phyloP scores from a whole-genome alignment of 2,888 invertebrate species.

The Margaritifera margaritifera region DNA sequence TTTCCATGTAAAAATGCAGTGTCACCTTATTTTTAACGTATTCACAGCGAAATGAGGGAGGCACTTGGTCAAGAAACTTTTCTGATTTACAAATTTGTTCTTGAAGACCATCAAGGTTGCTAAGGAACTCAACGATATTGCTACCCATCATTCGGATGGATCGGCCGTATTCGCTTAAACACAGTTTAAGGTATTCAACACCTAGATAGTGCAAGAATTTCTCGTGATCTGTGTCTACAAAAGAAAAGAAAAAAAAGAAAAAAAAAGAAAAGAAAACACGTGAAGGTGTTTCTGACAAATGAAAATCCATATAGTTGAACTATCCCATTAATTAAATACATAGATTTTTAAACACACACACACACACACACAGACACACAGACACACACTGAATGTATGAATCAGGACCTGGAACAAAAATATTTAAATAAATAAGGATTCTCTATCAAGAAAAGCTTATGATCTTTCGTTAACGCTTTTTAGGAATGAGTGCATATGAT shows the following conservation, averaged over 20 bases:
- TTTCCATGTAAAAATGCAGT: slow-evolving; percentile 96
- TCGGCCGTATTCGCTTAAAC: slow-evolving; percentile 97
- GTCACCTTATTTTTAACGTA: slow-evolving; percentile 70
- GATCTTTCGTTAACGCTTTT: too few species aligned
- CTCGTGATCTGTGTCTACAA: slow-evolving; percentile 66
- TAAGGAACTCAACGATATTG: slow-evolving; percentile 92
- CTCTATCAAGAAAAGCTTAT: too few species aligned
- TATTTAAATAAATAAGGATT: too few species aligned
- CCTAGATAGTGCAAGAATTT: slow-evolving; percentile 92
- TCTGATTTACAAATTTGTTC: slow-evolving; percentile 88
- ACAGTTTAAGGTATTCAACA: slow-evolving; percentile 95
- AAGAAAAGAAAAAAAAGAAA: not conserved
- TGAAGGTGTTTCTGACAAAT: not conserved
- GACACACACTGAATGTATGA: too few species aligned
- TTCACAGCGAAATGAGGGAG: slow-evolving; percentile 90
- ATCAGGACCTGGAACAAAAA: too few species aligned
- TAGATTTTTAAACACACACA: too few species aligned
- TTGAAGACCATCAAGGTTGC: slow-evolving; percentile 96
- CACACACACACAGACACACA: too few species aligned
- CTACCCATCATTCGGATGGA: slow-evolving; percentile 95
- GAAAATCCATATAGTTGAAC: not conserved
- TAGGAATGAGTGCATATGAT: too few species aligned
- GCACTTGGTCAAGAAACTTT: slow-evolving; percentile 84
- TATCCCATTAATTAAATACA: too few species aligned
- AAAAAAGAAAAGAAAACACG: not conserved